Evolutionary conservation across 2,113 vertebrate species (phyloP).

Genomic region (Apteryx mantelli): DNA sequence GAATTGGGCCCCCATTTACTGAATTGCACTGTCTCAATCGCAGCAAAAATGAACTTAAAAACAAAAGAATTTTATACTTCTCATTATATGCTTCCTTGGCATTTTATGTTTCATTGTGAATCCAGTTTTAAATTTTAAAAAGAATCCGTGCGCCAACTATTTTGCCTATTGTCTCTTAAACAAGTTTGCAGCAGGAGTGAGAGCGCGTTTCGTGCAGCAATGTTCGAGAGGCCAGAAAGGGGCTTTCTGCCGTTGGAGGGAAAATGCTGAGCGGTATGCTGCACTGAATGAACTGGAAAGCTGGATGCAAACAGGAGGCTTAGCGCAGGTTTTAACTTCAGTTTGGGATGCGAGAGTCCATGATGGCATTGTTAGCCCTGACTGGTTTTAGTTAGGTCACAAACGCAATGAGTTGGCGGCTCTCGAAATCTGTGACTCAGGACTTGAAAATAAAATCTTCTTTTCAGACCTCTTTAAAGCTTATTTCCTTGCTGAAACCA

Average conservation of each 20-base stretch:
- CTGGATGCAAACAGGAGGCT: slow-evolving; percentile 9
- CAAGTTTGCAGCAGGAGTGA: slow-evolving; percentile 45
- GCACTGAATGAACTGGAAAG: slow-evolving; percentile 49
- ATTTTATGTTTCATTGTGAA: neutral
- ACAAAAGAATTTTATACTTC: neutral
- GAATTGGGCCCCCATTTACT: neutral
- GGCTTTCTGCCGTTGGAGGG: slow-evolving; percentile 44
- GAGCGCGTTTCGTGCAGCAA: slow-evolving; percentile 14
- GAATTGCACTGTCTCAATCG: neutral
- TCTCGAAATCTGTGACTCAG: neutral
- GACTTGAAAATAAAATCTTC: neutral
- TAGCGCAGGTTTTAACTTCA: neutral
- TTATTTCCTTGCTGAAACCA: neutral
- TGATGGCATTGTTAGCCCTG: neutral
- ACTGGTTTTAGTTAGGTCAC: neutral
- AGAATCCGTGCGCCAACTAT: neutral
- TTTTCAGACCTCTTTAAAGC: neutral
- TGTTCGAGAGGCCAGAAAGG: slow-evolving; percentile 28
- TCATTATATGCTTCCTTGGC: neutral
- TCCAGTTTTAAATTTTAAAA: slow-evolving; percentile 27
- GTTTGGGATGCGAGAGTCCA: neutral
- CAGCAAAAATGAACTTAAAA: neutral
- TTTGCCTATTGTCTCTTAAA: slow-evolving; percentile 57
- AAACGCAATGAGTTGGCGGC: neutral
- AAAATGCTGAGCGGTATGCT: slow-evolving; percentile 22